Base-by-base conservation (phyloP, 2,888 invertebrate genomes). In the Orchesella flavescens region DNA sequence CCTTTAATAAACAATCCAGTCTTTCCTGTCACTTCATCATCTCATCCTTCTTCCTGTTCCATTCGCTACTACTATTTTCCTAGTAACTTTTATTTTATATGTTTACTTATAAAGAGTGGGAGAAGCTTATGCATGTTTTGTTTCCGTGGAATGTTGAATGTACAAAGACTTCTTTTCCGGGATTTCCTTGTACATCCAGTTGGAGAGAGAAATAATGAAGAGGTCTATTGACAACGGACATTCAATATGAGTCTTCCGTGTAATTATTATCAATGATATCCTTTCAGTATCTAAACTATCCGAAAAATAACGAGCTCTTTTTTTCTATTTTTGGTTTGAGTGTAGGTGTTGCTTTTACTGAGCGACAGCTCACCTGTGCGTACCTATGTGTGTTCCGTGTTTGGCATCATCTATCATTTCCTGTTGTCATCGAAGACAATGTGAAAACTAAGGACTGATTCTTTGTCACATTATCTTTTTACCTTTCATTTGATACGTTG, bases 1-100 rank as follows among this genome's bases (percentile, higher is more conserved):
- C 55, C 19, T 43, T 55, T 73, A 72, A 80, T 73, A 80, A 80
- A 72, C 66, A 73, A 80, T 80, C 71, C 55, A 34, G 44, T 78
- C 72, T 44, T 43, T 68, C 73, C 72, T 79, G 74, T 80, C 80
- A 80, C 73, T 80, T 74, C 46, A 44, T 66, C 80, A 80, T 80
- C 66, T 24, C 72, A 24, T 61, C n/a, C 23, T 74, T 74, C 57
- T 34, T 44, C 23, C 66, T 72, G 23, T 71, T 57, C 5, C n/a
- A n/a, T 68, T 49, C 68, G 74, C 72, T 17, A 13, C 68, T 12
- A 1, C 15, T 71, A n/a, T 66, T 63, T 65, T 61, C 73, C 21
- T 61, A 15, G 34, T 21, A 7, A 12, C 44, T 44, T 44, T 44
- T 44, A 44, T 44, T 2, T 12, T 12, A 10, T 49, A n/a, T 49